Evolutionary conservation across 2,113 vertebrate species (phyloP).

Genomic region (Varanus salvator): DNA sequence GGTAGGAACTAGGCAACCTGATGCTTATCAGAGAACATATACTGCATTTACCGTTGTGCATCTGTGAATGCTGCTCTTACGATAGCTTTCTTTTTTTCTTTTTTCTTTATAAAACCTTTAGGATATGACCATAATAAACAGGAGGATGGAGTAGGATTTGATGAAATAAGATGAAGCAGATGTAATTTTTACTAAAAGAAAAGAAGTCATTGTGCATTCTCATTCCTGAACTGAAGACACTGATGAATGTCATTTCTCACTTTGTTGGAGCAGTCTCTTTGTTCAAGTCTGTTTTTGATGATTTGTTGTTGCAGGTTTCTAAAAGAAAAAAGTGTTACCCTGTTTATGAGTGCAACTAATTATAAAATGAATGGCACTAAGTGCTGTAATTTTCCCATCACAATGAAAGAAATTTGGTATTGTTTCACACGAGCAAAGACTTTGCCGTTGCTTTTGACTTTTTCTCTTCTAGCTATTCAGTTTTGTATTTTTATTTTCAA

Average conservation of each 20-base stretch:
- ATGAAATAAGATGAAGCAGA: not conserved
- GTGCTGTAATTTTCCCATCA: constrained; percentile 2
- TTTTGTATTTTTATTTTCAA: fast-evolving
- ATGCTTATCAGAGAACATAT: not conserved
- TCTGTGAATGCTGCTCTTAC: not conserved
- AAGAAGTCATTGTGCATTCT: not conserved
- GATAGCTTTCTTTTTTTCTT: not conserved
- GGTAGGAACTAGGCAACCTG: not conserved
- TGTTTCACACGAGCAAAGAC: not conserved
- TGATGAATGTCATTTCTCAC: not conserved
- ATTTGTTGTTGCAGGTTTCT: constrained; percentile 1
- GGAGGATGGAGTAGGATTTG: not conserved
- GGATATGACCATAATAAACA: not conserved
- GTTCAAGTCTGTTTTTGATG: not conserved
- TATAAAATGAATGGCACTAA: constrained; percentile 37
- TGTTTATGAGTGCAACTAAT: constrained; percentile 25
- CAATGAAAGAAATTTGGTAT: not conserved
- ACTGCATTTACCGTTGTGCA: not conserved
- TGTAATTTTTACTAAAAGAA: not conserved
- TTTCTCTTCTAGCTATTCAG: not conserved
- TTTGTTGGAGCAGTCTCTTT: constrained; percentile 24
- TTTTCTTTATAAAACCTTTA: not conserved
- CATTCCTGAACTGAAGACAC: not conserved
- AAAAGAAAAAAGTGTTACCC: not conserved
- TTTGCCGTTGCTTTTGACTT: constrained; percentile 5